phyloP scores from a whole-genome alignment of 2,797 vertebrate species.

The Pseudochirops corinnae region DNA sequence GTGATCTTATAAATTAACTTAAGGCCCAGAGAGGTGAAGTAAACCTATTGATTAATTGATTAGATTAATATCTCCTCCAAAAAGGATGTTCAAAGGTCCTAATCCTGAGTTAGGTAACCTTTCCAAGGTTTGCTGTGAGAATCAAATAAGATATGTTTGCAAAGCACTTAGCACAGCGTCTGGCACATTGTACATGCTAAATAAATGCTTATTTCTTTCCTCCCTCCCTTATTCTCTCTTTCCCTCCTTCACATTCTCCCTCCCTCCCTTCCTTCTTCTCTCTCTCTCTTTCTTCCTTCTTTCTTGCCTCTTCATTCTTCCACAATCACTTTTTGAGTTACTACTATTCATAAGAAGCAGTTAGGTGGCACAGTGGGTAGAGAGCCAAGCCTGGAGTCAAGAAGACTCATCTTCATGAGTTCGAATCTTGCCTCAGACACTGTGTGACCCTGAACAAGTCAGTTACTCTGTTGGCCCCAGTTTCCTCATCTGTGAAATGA shows the following conservation, averaged over 20 bases:
- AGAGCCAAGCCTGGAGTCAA: background rate
- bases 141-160: background rate
- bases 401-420: background rate
- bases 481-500: background rate
- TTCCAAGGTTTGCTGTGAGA: background rate
- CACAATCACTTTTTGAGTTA: background rate
- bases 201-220: background rate
- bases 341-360: background rate
- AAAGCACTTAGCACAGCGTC: background rate
- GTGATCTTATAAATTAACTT: background rate
- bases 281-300: background rate
- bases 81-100: background rate
- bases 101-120: background rate
- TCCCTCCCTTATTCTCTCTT: background rate
- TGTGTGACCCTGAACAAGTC: background rate
- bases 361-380: background rate
- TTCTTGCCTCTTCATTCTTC: background rate
- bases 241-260: background rate
- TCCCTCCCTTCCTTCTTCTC: background rate
- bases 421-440: background rate
- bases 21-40: background rate
- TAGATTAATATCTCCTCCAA: background rate
- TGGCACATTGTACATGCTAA: background rate
- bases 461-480: background rate
- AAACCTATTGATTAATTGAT: background rate